Percentiles rank a stretch among this genome's conserved stretches.
These are phyloP conservation scores for Lycopodina hypogea DNA, from an alignment of 37 sponge, comb jelly and placozoan species.

Conservation along the genomic window DNA sequence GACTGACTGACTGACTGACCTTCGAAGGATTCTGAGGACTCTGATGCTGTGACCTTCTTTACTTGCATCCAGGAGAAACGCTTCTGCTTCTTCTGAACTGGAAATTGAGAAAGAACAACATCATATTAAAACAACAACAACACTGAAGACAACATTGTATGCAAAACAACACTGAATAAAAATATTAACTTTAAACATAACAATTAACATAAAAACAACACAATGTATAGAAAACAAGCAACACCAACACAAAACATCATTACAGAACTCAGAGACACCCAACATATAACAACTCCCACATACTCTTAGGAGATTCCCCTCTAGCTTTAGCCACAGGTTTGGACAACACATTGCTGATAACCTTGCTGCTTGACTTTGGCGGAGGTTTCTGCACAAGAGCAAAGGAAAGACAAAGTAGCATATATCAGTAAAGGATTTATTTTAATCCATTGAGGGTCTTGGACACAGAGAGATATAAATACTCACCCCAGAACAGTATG, in stretches of 20 bases:
- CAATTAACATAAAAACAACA: too few relatives aligned
- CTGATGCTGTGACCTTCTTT: neutral
- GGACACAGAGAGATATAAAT: too few relatives aligned
- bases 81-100: slow-evolving; percentile 11
- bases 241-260: too few relatives aligned
- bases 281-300: too few relatives aligned
- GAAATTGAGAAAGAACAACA: neutral
- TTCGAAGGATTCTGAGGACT: slow-evolving; percentile 2
- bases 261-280: too few relatives aligned
- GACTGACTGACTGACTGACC: too few relatives aligned
- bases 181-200: neutral
- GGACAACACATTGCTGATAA: neutral
- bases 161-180: neutral
- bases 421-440: too few relatives aligned
- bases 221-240: too few relatives aligned
- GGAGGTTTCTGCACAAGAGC: slow-evolving; percentile 18
- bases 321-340: neutral
- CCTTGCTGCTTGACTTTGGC: neutral
- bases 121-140: too few relatives aligned
- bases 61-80: slow-evolving; percentile 23
- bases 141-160: neutral
- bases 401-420: too few relatives aligned
- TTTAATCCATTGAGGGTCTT: too few relatives aligned
- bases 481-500: slow-evolving; percentile 57
- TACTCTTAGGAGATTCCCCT: too few relatives aligned